Conservation (phyloP, 1,140 invertebrate species). For the Nymphalis io region DNA sequence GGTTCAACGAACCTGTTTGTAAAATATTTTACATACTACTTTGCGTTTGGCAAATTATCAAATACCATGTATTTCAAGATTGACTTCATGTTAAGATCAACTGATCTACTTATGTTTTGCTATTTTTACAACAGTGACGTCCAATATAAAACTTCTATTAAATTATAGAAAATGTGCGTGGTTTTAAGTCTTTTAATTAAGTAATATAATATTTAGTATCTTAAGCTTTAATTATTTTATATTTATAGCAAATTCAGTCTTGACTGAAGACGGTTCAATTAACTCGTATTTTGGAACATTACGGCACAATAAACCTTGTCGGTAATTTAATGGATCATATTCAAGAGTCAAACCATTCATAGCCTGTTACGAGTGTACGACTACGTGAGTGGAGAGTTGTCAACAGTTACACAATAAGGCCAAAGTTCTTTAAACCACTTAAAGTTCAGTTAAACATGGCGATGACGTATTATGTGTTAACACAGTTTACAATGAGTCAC, state of each 20-base stretch:
- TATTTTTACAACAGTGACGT: not conserved
- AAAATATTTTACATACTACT: slow-evolving; percentile 12
- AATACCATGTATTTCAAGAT: slow-evolving; percentile 19
- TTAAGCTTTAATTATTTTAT: not conserved
- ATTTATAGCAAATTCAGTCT: not conserved
- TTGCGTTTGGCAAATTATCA: slow-evolving; percentile 29
- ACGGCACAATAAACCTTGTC: slow-evolving; percentile 5
- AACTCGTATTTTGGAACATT: not conserved
- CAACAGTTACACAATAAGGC: slow-evolving; percentile 33
- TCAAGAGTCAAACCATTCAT: slow-evolving; percentile 21
- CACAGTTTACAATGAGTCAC: slow-evolving; percentile 34
- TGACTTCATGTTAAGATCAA: not conserved
- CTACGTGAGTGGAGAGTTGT: slow-evolving; percentile 3
- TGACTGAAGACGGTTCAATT: not conserved
- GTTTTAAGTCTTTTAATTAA: no score
- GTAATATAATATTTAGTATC: no score
- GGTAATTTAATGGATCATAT: slow-evolving; percentile 7
- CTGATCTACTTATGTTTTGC: not conserved
- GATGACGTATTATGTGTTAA: slow-evolving; percentile 29
- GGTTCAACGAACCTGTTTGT: slow-evolving; percentile 34
- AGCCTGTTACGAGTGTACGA: slow-evolving; percentile 19
- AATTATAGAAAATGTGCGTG: no score
- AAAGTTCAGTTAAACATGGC: slow-evolving; percentile 31
- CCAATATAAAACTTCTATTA: no score
- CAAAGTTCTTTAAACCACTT: slow-evolving; percentile 32